These are phyloP conservation scores for Microcebus jonahi DNA, from an alignment of 2,113 vertebrate genomes.

Conservation along the genomic window DNA sequence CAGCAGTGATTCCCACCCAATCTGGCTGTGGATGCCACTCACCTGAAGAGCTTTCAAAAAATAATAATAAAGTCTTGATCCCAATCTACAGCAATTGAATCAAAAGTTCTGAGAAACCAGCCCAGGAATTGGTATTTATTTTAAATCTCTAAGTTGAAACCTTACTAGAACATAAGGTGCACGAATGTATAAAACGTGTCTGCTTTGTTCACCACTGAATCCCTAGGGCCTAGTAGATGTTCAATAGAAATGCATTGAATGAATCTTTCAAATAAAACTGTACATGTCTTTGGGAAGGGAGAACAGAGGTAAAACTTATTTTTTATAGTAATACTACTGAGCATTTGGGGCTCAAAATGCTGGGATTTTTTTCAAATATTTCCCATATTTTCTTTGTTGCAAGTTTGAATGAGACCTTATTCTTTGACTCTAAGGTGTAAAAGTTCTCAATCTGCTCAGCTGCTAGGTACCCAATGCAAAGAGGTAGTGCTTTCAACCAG, in stretches of 20 bases:
- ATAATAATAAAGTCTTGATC: no score
- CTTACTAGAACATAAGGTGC: neutral
- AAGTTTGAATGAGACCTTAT: neutral
- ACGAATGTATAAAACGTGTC: neutral
- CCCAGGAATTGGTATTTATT: neutral
- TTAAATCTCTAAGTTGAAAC: neutral
- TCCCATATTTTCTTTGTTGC: neutral
- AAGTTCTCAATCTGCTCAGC: neutral
- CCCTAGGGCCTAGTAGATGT: no score
- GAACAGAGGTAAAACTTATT: neutral
- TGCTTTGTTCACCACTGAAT: neutral
- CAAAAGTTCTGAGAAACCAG: neutral
- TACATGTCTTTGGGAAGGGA: neutral
- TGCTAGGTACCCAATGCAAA: neutral
- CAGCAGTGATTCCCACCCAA: neutral
- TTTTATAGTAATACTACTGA: neutral
- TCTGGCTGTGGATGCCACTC: neutral
- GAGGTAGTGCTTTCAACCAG: neutral
- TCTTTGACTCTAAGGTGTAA: neutral
- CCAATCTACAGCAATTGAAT: neutral
- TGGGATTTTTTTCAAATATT: neutral
- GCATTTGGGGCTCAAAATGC: neutral
- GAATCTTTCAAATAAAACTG: neutral
- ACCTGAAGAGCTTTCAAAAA: neutral
- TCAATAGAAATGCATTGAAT: rapidly evolving